Evolutionary conservation across 2,113 vertebrate species (phyloP), one percentile per base, ranked within the genome.

Genomic region (Parus major): DNA sequence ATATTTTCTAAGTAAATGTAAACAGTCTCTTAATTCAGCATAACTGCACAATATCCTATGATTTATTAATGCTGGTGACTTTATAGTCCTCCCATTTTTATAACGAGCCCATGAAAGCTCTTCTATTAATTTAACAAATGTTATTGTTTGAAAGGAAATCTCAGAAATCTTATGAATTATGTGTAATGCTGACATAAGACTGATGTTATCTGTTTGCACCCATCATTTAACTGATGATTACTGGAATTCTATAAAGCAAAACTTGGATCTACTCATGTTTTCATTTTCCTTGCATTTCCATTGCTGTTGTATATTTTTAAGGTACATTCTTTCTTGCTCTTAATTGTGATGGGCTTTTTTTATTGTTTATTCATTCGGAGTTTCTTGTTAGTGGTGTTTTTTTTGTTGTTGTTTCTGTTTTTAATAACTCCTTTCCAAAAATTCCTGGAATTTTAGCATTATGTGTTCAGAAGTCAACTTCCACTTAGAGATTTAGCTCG

Each of bases 321-420:
- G 31, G 21, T n/a, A 27, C 2, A 0, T 33, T 66, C 6, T 68
- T 75, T 72, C 25, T 41, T 71, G 17, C 5, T 46, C 3, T 68
- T 46, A 82, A 44, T 27, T 61, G 15, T 27, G 16, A 2, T 9
- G 4, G 2, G 1, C 1, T 9, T 49, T 63, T 31, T 18, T 12
- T 16, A 35, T 17, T 5, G 23, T 31, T 50, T 35, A 18, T 52
- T 66, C 2, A 0, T 3, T 42, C 52, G 24, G 4, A 0, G 1
- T 7, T 31, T 50, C 39, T 25, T 22, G 12, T 10, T 11, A 2
- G 1, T 49, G 31, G 9, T 50, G 18, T 12, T 11, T 59, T 5
- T 4, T n/a, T 16, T 35, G n/a, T 3, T 44, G 18, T 24, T 59
- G 3, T 14, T 76, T 22, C 24, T 73, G 23, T 6, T 68, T 52